Base-by-base conservation (phyloP, 2,888 invertebrate species). In the Folsomia candida region DNA sequence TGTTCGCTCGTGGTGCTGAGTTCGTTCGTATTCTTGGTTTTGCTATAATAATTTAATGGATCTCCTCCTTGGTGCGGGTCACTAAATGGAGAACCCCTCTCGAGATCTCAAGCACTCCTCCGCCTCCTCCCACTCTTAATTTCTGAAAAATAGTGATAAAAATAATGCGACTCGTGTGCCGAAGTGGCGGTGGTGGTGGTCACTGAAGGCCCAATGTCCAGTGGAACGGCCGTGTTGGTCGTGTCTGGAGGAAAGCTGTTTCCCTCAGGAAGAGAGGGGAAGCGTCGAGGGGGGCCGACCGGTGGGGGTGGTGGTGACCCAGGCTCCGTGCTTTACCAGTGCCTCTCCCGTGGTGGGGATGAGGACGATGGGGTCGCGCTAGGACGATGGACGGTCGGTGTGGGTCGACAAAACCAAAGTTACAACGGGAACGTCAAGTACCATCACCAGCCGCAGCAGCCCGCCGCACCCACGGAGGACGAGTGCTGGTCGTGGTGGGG, bases 401-500 rank as follows among this genome's bases (percentile, higher is more conserved):
- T 37, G 14, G 37, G 37, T 37, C 37, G 37, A 9, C n/a, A n/a
- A n/a, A n/a, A n/a, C n/a, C n/a, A n/a, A n/a, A n/a, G n/a, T n/a
- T n/a, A n/a, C n/a, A n/a, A n/a, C n/a, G n/a, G n/a, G n/a, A n/a
- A n/a, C n/a, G n/a, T n/a, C n/a, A n/a, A n/a, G n/a, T n/a, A n/a
- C n/a, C n/a, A n/a, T n/a, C n/a, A n/a, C n/a, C n/a, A n/a, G n/a
- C n/a, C n/a, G n/a, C n/a, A n/a, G 37, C 37, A 37, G 4, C 37
- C 37, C 4, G 6, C 37, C 37, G 6, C 37, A 37, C 37, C 37
- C 4, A 27, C 62, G 28, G 62, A 62, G 22, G 62, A 62, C 6
- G 74, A 74, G 22, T 69, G 60, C 57, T 74, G 74, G 71, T 74
- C 71, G 69, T 74, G 71, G 74, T 68, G 74, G 71, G 74, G 74